phyloP scores from a whole-genome alignment of 2,113 vertebrate species.

The Noturus placidus region DNA sequence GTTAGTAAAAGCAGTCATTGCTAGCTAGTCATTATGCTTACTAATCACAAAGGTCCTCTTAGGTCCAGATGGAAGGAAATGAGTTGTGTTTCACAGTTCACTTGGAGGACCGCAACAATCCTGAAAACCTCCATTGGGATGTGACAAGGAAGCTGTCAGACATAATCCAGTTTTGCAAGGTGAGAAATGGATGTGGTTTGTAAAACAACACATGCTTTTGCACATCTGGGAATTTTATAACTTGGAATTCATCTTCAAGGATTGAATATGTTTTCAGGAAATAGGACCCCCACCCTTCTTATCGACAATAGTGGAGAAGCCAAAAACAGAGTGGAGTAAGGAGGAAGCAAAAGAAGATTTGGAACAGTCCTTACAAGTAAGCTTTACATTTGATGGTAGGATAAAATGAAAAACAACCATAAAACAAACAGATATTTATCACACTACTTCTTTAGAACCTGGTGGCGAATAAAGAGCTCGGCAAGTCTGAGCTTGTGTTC shows the following conservation, averaged over 20 bases:
- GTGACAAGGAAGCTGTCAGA: slow-evolving; percentile 69
- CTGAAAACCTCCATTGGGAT: slow-evolving; percentile 74
- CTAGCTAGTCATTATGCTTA: neutral
- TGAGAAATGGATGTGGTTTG: slow-evolving; percentile 43
- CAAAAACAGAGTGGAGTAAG: slow-evolving; percentile 32
- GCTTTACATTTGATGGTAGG: neutral
- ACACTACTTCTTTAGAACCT: slow-evolving; percentile 59
- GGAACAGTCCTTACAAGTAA: slow-evolving; percentile 71
- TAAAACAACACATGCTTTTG: neutral
- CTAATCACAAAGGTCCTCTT: neutral
- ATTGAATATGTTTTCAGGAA: slow-evolving; percentile 29
- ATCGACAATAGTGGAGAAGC: slow-evolving; percentile 51
- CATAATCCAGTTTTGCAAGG: slow-evolving; percentile 69
- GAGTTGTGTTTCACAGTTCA: slow-evolving; percentile 69
- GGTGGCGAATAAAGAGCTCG: slow-evolving; percentile 61
- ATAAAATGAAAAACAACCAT: neutral
- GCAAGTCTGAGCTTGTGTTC: slow-evolving; percentile 70
- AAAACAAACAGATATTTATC: neutral
- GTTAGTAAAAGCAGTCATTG: neutral
- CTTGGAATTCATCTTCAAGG: too few species aligned
- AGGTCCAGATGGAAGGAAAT: slow-evolving; percentile 63
- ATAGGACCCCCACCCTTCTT: slow-evolving; percentile 45
- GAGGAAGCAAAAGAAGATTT: slow-evolving; percentile 60
- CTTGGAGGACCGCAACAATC: slow-evolving; percentile 68
- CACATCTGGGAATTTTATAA: neutral